These are phyloP conservation scores for Trachelus troglodyta DNA, from an alignment of 2,888 invertebrate genomes.

Conservation along the genomic window DNA sequence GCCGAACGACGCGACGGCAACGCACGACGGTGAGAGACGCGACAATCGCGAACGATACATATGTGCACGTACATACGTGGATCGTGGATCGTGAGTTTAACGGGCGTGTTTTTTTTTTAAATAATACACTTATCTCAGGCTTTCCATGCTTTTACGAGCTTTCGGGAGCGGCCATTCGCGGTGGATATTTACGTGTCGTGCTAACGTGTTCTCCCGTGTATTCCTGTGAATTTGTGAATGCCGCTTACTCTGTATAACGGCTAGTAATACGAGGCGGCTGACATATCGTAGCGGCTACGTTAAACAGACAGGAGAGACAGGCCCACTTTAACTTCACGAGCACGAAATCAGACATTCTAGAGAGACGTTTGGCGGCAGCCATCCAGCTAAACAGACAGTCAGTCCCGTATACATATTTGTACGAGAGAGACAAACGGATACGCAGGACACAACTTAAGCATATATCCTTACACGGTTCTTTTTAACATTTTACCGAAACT, in stretches of 20 bases:
- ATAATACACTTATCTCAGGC: constrained; percentile 19
- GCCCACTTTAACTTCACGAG: too few relatives aligned
- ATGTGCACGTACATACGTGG: constrained; percentile 26
- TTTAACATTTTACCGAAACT: too few relatives aligned
- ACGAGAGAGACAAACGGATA: constrained; percentile 30
- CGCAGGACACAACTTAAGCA: constrained; percentile 32
- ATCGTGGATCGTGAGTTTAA: too few relatives aligned
- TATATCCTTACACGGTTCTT: not conserved
- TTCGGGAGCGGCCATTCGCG: constrained; percentile 26
- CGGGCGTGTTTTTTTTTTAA: too few relatives aligned
- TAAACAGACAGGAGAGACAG: not conserved
- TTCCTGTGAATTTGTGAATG: constrained; percentile 7
- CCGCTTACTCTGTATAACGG: not conserved
- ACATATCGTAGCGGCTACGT: constrained; percentile 39
- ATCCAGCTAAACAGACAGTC: not conserved
- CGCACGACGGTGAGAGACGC: constrained; percentile 30
- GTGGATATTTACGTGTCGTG: constrained; percentile 16
- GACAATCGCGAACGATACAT: constrained; percentile 44
- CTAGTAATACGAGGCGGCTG: constrained; percentile 32
- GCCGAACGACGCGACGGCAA: constrained; percentile 30
- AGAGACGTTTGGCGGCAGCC: constrained; percentile 1
- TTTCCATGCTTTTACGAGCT: constrained; percentile 39
- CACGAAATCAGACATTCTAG: not conserved
- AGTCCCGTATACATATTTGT: too few relatives aligned
- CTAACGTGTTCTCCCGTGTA: constrained; percentile 5